phyloP scores from a whole-genome alignment of 2,113 vertebrate genomes.

The Brienomyrus longianalis region DNA sequence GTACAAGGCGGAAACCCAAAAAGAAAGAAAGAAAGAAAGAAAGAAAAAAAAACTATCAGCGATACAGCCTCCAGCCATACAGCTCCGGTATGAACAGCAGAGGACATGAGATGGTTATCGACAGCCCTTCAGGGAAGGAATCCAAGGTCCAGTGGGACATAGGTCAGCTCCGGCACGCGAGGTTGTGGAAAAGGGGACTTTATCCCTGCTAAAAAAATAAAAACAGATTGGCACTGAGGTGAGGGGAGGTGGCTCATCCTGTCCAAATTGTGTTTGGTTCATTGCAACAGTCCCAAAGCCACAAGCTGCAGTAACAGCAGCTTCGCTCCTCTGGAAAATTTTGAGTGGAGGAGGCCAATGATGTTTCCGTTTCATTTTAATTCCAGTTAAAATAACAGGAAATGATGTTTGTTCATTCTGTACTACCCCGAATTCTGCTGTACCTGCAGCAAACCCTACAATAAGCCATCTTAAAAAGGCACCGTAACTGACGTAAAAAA shows the following conservation, averaged over 20 bases:
- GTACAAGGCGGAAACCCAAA: not conserved
- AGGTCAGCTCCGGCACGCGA: not conserved
- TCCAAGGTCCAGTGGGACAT: not conserved
- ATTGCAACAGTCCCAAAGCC: not conserved
- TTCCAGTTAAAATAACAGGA: not conserved
- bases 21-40: not conserved
- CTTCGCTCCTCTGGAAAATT: not conserved
- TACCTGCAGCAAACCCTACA: not conserved
- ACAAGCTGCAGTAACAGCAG: not conserved
- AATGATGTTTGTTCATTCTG: not conserved
- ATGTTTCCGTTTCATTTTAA: not conserved
- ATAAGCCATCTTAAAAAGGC: not conserved
- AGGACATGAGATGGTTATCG: not conserved
- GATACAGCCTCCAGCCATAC: not conserved
- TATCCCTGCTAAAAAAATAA: not conserved
- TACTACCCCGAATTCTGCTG: not conserved
- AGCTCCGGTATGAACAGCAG: not conserved
- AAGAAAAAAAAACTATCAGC: not conserved
- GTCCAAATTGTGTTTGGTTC: not conserved
- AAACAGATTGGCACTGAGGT: not conserved
- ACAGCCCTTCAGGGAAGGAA: not conserved
- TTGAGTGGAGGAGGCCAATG: not conserved
- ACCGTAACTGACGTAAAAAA: not conserved
- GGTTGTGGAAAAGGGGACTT: not conserved
- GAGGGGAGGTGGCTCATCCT: not conserved